Base-by-base conservation (phyloP, 2,113 vertebrate species). In the Ornithorhynchus anatinus region DNA sequence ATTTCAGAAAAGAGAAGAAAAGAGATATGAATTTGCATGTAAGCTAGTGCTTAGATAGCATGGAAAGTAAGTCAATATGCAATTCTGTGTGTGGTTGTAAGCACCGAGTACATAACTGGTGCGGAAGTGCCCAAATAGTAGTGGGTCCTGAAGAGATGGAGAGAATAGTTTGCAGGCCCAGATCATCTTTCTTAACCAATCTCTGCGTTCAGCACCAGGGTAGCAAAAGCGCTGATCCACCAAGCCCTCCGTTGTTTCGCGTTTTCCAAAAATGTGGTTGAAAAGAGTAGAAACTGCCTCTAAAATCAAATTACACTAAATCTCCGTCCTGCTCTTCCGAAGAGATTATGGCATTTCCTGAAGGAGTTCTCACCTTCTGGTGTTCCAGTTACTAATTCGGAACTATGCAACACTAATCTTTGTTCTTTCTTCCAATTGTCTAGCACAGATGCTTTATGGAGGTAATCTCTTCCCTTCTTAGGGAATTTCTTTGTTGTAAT, bases 261-360 rank as follows among this genome's bases (percentile, higher is more conserved):
- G 16, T 71, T 10, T 47, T 59, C 58, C 56, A 31, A 29, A 0
- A 4, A 32, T 35, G 12, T 3, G 35, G 7, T 71, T 59, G 33
- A 45, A 35, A 43, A 59, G 0, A 25, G 4, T 3, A 23, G 0
- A 1, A 44, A 45, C n/a, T 1, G 44, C 32, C 35, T 65, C 53
- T 35, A 20, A 71, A 65, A 57, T 76, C 45, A 42, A 22, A 31
- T 29, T 31, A 51, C 12, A 29, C 56, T 35, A 4, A 2, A 27
- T 48, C 25, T 48, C 45, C 6, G 7, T 16, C 10, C 39, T 25
- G 27, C 37, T 22, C 35, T 65, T 60, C 48, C 20, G 32, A 56
- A 23, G 2, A 58, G 38, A 75, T 79, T 77, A 77, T 65, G 29
- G n/a, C 72, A 36, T 37, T 43, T 82, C 38, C 48, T 54, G 42